Percentiles rank a stretch among this genome's conserved stretches.
Conservation (phyloP, 2,113 vertebrate genomes). For the Apistogramma diplotaenia region DNA sequence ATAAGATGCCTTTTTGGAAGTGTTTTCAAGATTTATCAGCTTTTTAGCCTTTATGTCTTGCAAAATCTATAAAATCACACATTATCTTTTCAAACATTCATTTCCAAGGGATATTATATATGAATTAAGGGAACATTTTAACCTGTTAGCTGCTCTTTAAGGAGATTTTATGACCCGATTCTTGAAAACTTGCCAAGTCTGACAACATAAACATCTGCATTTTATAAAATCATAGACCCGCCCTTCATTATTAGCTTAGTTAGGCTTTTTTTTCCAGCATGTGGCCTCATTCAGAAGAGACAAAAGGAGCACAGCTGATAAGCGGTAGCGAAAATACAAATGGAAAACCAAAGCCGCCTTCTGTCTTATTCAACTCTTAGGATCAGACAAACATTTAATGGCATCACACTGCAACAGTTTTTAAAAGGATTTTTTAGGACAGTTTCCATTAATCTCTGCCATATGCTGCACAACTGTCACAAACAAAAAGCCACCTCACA, state of each 20-base stretch:
- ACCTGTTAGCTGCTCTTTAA: neutral
- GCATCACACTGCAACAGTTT: slow-evolving; percentile 20
- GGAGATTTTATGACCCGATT: too few relatives aligned
- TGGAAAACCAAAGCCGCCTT: slow-evolving; percentile 8
- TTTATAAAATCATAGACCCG: neutral
- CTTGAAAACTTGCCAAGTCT: neutral
- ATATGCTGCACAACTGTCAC: slow-evolving; percentile 47
- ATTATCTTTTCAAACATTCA: neutral
- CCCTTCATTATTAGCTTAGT: neutral
- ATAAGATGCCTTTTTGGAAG: too few relatives aligned
- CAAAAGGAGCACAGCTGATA: slow-evolving; percentile 2
- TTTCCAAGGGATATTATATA: neutral
- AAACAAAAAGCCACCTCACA: slow-evolving; percentile 44
- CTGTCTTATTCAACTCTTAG: slow-evolving; percentile 23
- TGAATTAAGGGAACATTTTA: neutral
- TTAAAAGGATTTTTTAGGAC: slow-evolving; percentile 39
- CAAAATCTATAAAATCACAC: neutral
- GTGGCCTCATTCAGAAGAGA: neutral
- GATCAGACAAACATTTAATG: slow-evolving; percentile 29
- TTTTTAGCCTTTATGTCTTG: neutral
- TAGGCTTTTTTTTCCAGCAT: neutral
- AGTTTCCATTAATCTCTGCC: slow-evolving; percentile 59
- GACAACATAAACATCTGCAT: neutral
- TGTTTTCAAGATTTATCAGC: neutral
- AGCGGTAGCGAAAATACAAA: neutral